These are phyloP conservation scores for Calyptommatus sinebrachiatus DNA, from an alignment of 2,113 vertebrate species.

Conservation along the genomic window DNA sequence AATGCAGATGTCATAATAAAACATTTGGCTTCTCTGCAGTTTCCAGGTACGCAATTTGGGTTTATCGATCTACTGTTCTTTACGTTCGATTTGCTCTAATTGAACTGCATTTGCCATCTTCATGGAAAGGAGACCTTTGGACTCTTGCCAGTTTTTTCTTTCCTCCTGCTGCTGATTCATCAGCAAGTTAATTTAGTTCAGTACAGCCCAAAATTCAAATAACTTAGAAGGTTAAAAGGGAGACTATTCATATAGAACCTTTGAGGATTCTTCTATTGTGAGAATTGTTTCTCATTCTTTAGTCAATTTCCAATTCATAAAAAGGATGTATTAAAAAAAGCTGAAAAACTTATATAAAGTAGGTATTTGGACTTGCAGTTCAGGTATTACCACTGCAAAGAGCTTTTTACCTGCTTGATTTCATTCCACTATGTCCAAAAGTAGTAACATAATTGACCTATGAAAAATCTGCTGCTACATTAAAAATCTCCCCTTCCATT, in stretches of 20 bases:
- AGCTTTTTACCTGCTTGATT: not conserved
- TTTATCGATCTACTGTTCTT: too few species aligned
- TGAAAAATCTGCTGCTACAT: too few species aligned
- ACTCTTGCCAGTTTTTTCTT: too few species aligned
- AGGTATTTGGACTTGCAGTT: not conserved
- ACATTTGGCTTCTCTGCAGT: too few species aligned
- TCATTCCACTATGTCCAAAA: not conserved
- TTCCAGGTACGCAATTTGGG: too few species aligned
- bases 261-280: not conserved
- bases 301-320: not conserved
- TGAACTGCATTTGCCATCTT: too few species aligned
- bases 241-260: not conserved
- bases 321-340: not conserved
- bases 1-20: too few species aligned
- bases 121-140: too few species aligned
- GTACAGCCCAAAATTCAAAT: not conserved
- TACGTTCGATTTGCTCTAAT: too few species aligned
- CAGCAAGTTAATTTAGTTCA: not conserved
- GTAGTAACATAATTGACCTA: not conserved
- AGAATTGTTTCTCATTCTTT: not conserved
- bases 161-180: not conserved
- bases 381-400: not conserved
- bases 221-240: not conserved
- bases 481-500: too few species aligned
- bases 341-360: not conserved